Percentiles rank a stretch among this genome's conserved stretches.
These are phyloP conservation scores for Nomada hirtipes DNA, from an alignment of 2,888 invertebrate species.

Conservation along the genomic window DNA sequence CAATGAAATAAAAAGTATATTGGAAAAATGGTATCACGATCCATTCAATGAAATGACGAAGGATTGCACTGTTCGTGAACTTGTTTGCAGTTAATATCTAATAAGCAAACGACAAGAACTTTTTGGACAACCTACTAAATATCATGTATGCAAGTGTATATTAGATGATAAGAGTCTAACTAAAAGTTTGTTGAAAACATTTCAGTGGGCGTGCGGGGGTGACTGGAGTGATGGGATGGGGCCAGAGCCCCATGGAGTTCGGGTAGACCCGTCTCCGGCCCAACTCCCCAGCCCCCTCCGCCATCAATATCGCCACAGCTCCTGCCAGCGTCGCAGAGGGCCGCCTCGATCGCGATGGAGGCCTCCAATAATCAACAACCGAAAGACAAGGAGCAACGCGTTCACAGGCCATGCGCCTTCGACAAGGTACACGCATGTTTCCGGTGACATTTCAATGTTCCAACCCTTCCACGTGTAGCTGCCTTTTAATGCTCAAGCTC, in stretches of 20 bases:
- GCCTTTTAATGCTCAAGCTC: not conserved
- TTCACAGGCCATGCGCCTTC: constrained; percentile 84
- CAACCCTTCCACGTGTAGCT: not conserved
- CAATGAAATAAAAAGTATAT: no score
- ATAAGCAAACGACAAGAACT: not conserved
- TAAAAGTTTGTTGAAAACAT: constrained; percentile 45
- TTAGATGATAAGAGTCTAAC: no score
- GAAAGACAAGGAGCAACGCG: constrained; percentile 82
- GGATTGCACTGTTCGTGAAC: no score
- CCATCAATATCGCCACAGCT: constrained; percentile 84
- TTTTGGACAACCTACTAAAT: not conserved
- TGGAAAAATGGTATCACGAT: no score
- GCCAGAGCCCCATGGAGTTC: constrained; percentile 94
- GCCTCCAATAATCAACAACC: constrained; percentile 81
- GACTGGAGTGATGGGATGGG: constrained; percentile 94
- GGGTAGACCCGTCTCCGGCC: constrained; percentile 91
- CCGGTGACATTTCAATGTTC: not conserved
- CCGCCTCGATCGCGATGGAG: constrained; percentile 84
- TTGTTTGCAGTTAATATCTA: no score
- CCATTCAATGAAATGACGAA: no score
- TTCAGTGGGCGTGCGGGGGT: constrained; percentile 89
- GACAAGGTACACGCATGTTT: constrained; percentile 82
- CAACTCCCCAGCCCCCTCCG: constrained; percentile 89
- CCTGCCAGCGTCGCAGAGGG: constrained; percentile 84
- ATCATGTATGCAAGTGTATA: no score